These are phyloP conservation scores for Hirundo rustica DNA, from an alignment of 2,797 vertebrate genomes.

Conservation along the genomic window DNA sequence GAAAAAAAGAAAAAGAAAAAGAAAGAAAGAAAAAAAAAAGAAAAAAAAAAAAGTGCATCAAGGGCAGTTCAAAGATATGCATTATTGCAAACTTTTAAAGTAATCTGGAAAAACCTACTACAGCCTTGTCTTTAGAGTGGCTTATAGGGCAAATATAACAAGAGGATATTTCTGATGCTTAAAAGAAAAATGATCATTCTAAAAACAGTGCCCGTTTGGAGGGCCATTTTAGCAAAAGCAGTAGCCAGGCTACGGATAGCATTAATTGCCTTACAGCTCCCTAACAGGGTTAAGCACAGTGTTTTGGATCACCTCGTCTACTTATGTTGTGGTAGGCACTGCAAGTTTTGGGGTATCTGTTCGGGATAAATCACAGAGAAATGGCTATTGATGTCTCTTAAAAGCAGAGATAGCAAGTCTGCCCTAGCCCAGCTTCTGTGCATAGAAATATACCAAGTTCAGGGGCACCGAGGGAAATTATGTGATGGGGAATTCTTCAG, in stretches of 20 bases:
- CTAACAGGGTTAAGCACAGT: not conserved
- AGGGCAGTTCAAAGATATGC: not conserved
- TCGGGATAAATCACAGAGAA: not conserved
- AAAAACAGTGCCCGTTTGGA: not conserved
- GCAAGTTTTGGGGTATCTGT: not conserved
- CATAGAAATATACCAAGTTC: not conserved
- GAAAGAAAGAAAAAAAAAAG: too few relatives aligned
- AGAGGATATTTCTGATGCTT: not conserved
- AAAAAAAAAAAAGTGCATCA: not conserved
- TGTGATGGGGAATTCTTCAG: not conserved
- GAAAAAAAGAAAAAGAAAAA: not conserved
- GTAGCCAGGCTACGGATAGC: not conserved
- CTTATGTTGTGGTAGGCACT: not conserved
- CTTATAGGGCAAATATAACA: not conserved
- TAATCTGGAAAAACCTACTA: not conserved
- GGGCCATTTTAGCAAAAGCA: not conserved
- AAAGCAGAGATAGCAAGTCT: not conserved
- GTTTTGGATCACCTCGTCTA: not conserved
- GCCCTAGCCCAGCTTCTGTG: accelerated
- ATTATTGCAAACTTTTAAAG: not conserved
- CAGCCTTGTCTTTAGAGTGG: not conserved
- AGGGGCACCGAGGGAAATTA: not conserved
- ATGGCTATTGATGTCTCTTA: not conserved
- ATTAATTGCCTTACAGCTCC: not conserved
- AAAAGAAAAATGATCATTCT: not conserved